phyloP scores from a whole-genome alignment of 2,888 invertebrate genomes.

The Noctuana brunneofusca region DNA sequence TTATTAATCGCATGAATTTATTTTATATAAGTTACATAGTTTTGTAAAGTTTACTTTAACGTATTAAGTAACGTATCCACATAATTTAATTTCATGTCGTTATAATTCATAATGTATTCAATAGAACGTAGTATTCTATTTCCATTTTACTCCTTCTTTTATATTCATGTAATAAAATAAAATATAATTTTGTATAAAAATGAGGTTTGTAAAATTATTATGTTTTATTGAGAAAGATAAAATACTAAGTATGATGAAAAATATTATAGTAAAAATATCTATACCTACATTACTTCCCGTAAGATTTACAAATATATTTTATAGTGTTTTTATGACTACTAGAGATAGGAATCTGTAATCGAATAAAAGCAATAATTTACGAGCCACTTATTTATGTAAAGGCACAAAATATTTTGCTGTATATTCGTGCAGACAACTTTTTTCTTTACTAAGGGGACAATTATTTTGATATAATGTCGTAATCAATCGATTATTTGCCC shows the following conservation, averaged over 20 bases:
- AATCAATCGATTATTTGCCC: constrained; percentile 26
- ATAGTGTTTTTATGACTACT: neutral
- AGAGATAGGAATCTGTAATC: neutral
- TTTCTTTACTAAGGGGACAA: constrained; percentile 12
- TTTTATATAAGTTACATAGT: neutral
- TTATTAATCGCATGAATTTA: constrained; percentile 42
- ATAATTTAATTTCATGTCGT: no score
- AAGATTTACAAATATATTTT: neutral
- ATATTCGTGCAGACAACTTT: constrained; percentile 18
- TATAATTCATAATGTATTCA: no score
- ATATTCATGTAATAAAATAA: no score
- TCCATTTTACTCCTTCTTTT: no score
- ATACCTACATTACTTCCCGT: neutral
- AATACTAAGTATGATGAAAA: neutral
- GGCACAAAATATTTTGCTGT: neutral
- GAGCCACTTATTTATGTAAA: neutral
- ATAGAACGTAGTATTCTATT: no score
- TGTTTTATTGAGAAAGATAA: no score
- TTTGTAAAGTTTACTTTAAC: neutral
- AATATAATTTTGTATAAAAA: no score
- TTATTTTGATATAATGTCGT: constrained; percentile 27
- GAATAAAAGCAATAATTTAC: constrained; percentile 14
- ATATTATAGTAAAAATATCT: neutral
- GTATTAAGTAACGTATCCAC: no score
- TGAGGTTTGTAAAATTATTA: no score